phyloP scores from a whole-genome alignment of 2,888 invertebrate species.

The Scaptomyza cyrtandrae region DNA sequence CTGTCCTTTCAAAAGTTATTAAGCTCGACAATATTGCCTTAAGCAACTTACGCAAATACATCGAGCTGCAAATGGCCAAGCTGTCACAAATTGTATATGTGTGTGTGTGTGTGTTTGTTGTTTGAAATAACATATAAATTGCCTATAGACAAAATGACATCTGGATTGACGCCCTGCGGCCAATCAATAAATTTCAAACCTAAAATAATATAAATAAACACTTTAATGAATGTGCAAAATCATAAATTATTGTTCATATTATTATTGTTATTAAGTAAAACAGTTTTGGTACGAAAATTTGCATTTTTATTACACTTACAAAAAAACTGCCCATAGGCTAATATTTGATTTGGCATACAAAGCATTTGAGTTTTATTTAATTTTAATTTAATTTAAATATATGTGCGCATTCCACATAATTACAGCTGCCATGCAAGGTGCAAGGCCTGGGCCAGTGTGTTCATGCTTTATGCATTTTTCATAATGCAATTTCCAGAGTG shows the following conservation, averaged over 20 bases:
- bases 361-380: constrained; percentile 48
- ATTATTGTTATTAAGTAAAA: too few species aligned
- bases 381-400: constrained; percentile 51
- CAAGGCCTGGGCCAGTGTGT: neutral
- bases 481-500: constrained; percentile 78
- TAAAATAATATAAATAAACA: neutral
- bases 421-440: constrained; percentile 14
- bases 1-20: neutral
- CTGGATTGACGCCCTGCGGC: neutral
- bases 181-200: neutral
- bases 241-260: neutral
- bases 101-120: neutral
- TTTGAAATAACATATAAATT: neutral
- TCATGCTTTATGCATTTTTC: constrained; percentile 73
- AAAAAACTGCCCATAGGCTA: too few species aligned
- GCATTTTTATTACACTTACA: neutral
- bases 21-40: neutral
- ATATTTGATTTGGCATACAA: constrained; percentile 11
- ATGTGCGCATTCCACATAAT: constrained; percentile 40
- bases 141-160: constrained; percentile 1
- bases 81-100: neutral
- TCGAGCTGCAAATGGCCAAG: neutral
- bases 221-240: constrained; percentile 4
- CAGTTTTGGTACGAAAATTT: neutral
- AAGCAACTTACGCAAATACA: neutral